A percentile compares a stretch with the other conserved stretches of the same genome.
These are phyloP conservation scores for Bothrops jararaca DNA, from an alignment of 2,113 vertebrate genomes.

Conservation along the genomic window DNA sequence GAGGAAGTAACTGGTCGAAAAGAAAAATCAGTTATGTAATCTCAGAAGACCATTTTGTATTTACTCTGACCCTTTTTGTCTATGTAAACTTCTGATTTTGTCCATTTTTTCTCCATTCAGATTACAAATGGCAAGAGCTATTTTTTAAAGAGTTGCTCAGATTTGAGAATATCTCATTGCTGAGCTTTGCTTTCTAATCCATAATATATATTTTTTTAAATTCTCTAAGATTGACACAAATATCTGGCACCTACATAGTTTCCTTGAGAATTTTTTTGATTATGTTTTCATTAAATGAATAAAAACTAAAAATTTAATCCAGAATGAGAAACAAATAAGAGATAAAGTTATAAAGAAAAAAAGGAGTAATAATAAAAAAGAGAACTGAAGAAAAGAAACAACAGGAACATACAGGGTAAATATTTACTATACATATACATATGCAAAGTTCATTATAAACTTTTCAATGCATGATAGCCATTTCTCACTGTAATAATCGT, in stretches of 20 bases:
- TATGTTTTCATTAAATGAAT: neutral
- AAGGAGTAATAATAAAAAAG: neutral
- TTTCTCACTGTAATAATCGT: neutral
- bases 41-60: neutral
- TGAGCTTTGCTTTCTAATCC: neutral
- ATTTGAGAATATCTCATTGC: slow-evolving; percentile 10
- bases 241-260: neutral
- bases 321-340: neutral
- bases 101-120: slow-evolving; percentile 16
- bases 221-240: neutral
- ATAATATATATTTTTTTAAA: neutral
- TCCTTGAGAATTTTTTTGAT: neutral
- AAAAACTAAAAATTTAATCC: neutral
- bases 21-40: neutral
- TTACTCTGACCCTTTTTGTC: neutral
- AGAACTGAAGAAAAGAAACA: neutral
- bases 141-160: slow-evolving; percentile 37
- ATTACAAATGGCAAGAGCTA: neutral
- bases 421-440: no score
- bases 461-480: neutral
- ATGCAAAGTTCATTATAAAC: no score
- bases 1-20: neutral
- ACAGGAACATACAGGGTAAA: neutral
- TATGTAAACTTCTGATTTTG: neutral
- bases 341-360: neutral